phyloP scores from a whole-genome alignment of 2,797 vertebrate genomes.

The Amblyopsis hoosieri region DNA sequence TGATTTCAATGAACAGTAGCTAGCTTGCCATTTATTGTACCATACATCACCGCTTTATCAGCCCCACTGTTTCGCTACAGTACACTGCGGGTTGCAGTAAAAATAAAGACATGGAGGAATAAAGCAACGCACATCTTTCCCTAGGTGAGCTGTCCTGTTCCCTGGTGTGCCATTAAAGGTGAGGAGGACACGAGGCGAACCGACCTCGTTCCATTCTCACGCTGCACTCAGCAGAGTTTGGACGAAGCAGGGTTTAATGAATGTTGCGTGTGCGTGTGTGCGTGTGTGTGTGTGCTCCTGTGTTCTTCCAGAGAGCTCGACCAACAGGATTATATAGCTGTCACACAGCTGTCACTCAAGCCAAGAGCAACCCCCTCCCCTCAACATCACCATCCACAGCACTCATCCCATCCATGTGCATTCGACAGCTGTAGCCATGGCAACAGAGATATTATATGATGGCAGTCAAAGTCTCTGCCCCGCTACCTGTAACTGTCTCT shows the following conservation, averaged over 20 bases:
- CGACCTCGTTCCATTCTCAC: slow-evolving; percentile 19
- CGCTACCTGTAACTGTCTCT: slow-evolving; percentile 46
- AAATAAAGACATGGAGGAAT: slow-evolving; percentile 32
- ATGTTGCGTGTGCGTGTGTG: neutral
- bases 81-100: slow-evolving; percentile 20
- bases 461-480: slow-evolving; percentile 44
- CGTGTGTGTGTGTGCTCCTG: neutral
- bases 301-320: too few species aligned
- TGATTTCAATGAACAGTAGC: slow-evolving; percentile 6
- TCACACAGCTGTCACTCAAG: slow-evolving; percentile 61
- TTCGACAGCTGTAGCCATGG: slow-evolving; percentile 71
- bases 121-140: slow-evolving; percentile 10
- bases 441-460: slow-evolving; percentile 60
- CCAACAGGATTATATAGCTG: slow-evolving; percentile 38
- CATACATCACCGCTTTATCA: slow-evolving; percentile 38
- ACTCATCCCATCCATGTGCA: slow-evolving; percentile 28
- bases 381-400: neutral
- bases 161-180: slow-evolving; percentile 33
- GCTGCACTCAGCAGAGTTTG: slow-evolving; percentile 6
- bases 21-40: slow-evolving; percentile 29
- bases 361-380: slow-evolving; percentile 30
- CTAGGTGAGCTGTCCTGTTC: slow-evolving; percentile 16
- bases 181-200: slow-evolving; percentile 8
- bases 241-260: slow-evolving; percentile 48
- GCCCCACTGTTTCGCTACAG: slow-evolving; percentile 16